Evolutionary conservation across 2,888 invertebrate genomes (phyloP).

Genomic region (Hipparchia sbordonii): DNA sequence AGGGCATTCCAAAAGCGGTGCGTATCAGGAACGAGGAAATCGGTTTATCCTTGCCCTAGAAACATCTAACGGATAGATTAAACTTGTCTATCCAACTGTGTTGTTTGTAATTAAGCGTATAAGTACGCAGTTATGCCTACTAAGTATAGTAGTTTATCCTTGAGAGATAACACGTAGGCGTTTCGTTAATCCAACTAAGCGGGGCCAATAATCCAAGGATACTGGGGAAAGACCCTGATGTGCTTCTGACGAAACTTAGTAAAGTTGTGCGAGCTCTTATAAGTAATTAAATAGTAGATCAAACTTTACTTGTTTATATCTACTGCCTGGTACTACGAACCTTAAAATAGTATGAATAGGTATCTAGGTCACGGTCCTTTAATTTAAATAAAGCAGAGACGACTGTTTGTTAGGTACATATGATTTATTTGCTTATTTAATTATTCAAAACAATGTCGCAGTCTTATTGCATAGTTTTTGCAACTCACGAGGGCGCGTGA

Average conservation of each 20-base stretch:
- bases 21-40: not conserved
- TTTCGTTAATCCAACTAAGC: conserved; percentile 8
- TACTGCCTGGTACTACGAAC: not conserved
- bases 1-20: no score
- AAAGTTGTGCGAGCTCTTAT: not conserved
- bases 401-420: no score
- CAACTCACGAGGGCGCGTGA: no score
- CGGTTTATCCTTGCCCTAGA: not conserved
- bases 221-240: conserved; percentile 15
- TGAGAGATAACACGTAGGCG: conserved; percentile 12
- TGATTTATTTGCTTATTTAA: no score
- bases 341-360: not conserved
- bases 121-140: not conserved
- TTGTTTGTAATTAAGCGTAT: not conserved
- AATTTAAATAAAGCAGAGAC: no score
- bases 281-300: not conserved
- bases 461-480: no score
- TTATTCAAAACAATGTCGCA: no score
- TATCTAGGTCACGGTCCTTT: no score
- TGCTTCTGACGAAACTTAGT: conserved; percentile 13
- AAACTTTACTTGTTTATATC: not conserved
- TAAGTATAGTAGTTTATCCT: conserved; percentile 11
- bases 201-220: conserved; percentile 22
- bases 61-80: not conserved
- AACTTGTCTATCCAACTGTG: not conserved